These are phyloP conservation scores for Sylvilagus bachmani DNA, from an alignment of 2,113 vertebrate genomes.

Conservation along the genomic window DNA sequence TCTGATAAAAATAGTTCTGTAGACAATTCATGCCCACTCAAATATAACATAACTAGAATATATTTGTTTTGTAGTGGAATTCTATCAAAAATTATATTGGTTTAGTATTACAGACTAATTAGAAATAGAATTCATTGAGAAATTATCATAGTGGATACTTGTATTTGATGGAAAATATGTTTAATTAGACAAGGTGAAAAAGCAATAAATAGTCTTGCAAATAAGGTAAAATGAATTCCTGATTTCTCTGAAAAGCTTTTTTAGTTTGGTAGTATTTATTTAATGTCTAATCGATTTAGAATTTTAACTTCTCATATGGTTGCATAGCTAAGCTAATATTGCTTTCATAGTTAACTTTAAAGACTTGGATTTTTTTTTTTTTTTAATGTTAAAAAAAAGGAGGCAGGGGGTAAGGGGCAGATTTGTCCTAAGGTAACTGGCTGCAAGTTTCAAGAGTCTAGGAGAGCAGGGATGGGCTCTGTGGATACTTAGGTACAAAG, in stretches of 20 bases:
- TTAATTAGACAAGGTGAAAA: conserved; percentile 22
- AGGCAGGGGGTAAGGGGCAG: not conserved
- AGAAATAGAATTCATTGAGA: conserved; percentile 61
- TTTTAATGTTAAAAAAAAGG: conserved; percentile 37
- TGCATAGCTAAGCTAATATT: not conserved
- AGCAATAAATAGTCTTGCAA: conserved; percentile 1
- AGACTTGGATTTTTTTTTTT: not conserved
- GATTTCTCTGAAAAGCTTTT: conserved; percentile 19
- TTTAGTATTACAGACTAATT: conserved; percentile 55
- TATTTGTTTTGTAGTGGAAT: not conserved
- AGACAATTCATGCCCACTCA: not conserved
- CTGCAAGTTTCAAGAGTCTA: not conserved
- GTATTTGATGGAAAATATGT: not conserved
- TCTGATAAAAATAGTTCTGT: conserved; percentile 46
- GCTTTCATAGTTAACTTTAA: not conserved
- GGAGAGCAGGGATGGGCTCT: not conserved
- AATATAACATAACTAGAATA: not conserved
- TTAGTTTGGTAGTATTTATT: not conserved
- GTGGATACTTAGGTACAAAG: not conserved
- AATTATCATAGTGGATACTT: not conserved
- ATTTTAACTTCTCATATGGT: not conserved
- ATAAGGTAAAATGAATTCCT: conserved; percentile 18
- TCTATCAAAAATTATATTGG: not conserved
- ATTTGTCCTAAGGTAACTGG: not conserved
- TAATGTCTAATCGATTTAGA: not conserved